These are phyloP conservation scores for Luidia sarsii DNA, from an alignment of 53 echinoderm and acorn worm species.

Conservation along the genomic window DNA sequence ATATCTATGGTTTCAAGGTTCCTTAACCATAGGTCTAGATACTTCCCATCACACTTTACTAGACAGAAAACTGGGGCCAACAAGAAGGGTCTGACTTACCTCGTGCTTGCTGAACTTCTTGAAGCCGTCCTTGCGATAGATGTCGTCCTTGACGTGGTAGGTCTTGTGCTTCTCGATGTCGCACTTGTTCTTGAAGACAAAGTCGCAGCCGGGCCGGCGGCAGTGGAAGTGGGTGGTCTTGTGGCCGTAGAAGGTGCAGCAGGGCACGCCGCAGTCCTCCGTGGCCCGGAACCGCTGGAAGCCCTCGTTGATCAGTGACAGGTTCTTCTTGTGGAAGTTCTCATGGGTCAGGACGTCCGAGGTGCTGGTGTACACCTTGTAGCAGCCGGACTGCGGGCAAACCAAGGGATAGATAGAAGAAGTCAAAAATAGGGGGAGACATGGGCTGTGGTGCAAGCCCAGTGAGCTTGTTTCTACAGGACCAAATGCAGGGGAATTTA, in stretches of 20 bases:
- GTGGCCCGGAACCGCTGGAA: conserved; percentile 99
- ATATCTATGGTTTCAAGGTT: no score
- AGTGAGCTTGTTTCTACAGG: no score
- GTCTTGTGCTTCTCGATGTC: conserved; percentile 99
- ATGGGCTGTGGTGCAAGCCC: no score
- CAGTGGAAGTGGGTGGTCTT: conserved; percentile 99
- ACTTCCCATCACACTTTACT: neutral
- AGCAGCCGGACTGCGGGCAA: conserved; percentile 73
- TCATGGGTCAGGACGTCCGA: conserved; percentile 98
- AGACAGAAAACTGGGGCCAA: no score
- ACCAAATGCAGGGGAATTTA: no score
- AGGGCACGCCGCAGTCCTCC: conserved; percentile 88
- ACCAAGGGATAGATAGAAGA: neutral
- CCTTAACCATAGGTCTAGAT: no score
- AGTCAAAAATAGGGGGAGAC: neutral
- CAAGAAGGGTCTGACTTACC: conserved; percentile 69
- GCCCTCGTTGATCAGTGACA: conserved; percentile 91
- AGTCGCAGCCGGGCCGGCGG: conserved; percentile 87
- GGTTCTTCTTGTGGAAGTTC: conserved; percentile 99
- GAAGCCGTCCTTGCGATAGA: conserved; percentile 93
- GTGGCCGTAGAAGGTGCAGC: conserved; percentile 93
- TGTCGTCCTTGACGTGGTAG: conserved; percentile 96
- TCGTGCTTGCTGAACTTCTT: conserved; percentile 99
- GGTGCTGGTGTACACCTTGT: conserved; percentile 98
- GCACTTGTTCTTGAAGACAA: conserved; percentile 99